These are phyloP conservation scores for Incurvaria masculella DNA, from an alignment of 2,888 invertebrate genomes.

Conservation along the genomic window DNA sequence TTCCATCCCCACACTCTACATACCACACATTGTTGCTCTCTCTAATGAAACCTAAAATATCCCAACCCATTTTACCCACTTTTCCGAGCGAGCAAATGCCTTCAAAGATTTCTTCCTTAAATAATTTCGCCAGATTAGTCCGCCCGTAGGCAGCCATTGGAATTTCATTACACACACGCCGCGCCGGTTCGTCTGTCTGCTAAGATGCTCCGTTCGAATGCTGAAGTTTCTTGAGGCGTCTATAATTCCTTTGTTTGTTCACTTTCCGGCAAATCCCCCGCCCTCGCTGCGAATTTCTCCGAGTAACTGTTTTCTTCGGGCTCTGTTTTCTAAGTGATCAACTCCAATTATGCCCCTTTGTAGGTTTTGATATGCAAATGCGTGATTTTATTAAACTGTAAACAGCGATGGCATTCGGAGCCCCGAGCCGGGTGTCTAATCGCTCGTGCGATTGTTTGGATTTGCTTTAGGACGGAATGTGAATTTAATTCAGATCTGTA, in stretches of 20 bases:
- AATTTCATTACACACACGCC: slow-evolving; percentile 59
- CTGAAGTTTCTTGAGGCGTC: slow-evolving; percentile 59
- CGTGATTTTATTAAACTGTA: slow-evolving; percentile 54
- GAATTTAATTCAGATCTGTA: not conserved
- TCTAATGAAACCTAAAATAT: slow-evolving; percentile 55
- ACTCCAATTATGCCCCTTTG: slow-evolving; percentile 59
- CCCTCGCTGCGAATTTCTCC: not conserved
- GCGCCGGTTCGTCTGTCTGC: slow-evolving; percentile 43
- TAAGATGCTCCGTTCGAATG: slow-evolving; percentile 55
- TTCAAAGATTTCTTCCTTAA: slow-evolving; percentile 52
- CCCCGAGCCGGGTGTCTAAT: slow-evolving; percentile 56
- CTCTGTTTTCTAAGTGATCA: slow-evolving; percentile 58
- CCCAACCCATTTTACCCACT: slow-evolving; percentile 57
- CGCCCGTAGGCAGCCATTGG: slow-evolving; percentile 57
- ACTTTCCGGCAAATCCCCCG: not conserved
- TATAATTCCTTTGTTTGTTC: slow-evolving; percentile 56
- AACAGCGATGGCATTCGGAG: slow-evolving; percentile 55
- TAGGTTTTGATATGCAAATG: slow-evolving; percentile 59
- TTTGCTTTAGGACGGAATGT: slow-evolving; percentile 32
- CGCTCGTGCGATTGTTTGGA: slow-evolving; percentile 43
- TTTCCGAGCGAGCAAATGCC: slow-evolving; percentile 55
- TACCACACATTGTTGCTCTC: slow-evolving; percentile 44
- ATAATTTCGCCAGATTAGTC: slow-evolving; percentile 50
- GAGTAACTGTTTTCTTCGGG: slow-evolving; percentile 22
- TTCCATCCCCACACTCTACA: not conserved